These are phyloP conservation scores for Podocnemis expansa DNA, from an alignment of 2,113 vertebrate species.

Conservation along the genomic window DNA sequence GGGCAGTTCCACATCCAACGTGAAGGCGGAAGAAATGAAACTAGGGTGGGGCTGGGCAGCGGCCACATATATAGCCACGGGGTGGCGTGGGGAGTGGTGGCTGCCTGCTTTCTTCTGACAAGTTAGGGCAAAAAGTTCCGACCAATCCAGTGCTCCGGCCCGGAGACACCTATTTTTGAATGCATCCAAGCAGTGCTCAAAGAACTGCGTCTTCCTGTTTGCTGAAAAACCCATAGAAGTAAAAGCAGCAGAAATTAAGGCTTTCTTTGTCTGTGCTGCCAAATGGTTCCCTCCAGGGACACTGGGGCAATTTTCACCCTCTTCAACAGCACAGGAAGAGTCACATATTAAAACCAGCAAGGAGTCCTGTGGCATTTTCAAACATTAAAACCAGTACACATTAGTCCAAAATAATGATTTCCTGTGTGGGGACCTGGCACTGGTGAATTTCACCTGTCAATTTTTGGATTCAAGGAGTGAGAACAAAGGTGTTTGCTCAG, in stretches of 20 bases:
- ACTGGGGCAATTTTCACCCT: not conserved
- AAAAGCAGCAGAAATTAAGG: not conserved
- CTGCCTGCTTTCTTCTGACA: too few relatives aligned
- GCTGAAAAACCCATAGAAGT: not conserved
- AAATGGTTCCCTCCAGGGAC: not conserved
- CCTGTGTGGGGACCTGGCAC: not conserved
- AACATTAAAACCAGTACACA: not conserved
- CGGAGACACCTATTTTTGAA: too few relatives aligned
- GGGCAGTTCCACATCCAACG: too few relatives aligned
- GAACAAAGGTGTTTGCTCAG: not conserved
- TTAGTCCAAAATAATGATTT: not conserved
- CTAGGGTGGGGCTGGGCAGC: too few relatives aligned
- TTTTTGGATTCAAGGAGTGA: not conserved
- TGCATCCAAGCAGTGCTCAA: too few relatives aligned
- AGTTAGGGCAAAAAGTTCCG: too few relatives aligned
- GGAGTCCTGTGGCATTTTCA: too few relatives aligned
- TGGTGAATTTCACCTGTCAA: not conserved
- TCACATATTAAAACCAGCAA: not conserved
- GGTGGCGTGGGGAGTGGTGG: too few relatives aligned
- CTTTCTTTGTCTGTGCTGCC: not conserved
- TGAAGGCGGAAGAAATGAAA: too few relatives aligned
- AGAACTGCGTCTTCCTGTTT: not conserved
- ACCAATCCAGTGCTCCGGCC: too few relatives aligned
- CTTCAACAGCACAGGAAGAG: not conserved
- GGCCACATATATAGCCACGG: too few relatives aligned